phyloP scores from a whole-genome alignment of 2,113 vertebrate genomes.

The zebrafish (Danio rerio) region GRCz12tu NC_133191.1:14706001-14706500 shows the following conservation, averaged over 20 bases:
- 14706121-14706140: not conserved
- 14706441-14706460: constrained; percentile 15
- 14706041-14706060: not conserved
- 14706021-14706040: not conserved
- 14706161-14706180: no score
- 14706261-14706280: not conserved
- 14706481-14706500: constrained; percentile 17
- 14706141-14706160: no score
- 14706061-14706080: not conserved
- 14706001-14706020: no score
- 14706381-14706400: not conserved
- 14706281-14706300: not conserved
- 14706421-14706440: not conserved
- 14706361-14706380: not conserved
- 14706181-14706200: no score
- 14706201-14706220: not conserved
- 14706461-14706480: constrained; percentile 31
- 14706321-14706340: not conserved
- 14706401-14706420: not conserved
- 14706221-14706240: not conserved
- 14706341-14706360: not conserved
- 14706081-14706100: not conserved
- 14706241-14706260: constrained; percentile 6
- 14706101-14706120: not conserved
- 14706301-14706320: not conserved